Evolutionary conservation across 2,797 vertebrate species (phyloP).

Genomic region (Pseudotriccus pelzelni): DNA sequence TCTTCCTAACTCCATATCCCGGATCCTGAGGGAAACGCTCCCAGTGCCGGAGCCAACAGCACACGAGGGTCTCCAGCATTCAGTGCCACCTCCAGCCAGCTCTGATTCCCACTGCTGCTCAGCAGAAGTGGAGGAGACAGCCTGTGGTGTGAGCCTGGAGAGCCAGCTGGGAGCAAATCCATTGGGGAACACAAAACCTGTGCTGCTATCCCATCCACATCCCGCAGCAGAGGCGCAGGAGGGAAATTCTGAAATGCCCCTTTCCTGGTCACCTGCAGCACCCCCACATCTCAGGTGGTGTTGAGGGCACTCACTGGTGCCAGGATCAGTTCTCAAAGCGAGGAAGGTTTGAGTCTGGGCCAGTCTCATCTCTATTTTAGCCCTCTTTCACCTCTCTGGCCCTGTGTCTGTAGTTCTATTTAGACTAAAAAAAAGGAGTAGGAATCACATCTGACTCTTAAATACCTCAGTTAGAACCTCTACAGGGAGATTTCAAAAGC

Average conservation of each 20-base stretch:
- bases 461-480: background rate
- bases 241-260: background rate
- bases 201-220: background rate
- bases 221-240: background rate
- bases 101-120: background rate
- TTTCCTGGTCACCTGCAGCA: too few relatives aligned
- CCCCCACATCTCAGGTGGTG: rapidly evolving
- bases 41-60: background rate
- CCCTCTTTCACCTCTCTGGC: background rate
- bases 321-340: background rate
- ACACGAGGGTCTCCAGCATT: background rate
- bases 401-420: background rate
- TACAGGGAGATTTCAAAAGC: background rate
- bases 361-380: background rate
- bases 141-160: background rate
- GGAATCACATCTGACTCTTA: background rate
- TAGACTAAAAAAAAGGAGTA: background rate
- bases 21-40: background rate
- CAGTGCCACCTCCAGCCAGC: background rate
- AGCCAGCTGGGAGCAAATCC: background rate
- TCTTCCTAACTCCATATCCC: background rate
- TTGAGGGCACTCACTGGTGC: background rate
- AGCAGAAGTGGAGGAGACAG: background rate
- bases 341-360: background rate
- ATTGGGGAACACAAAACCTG: background rate